These are phyloP conservation scores for Stictonetta naevosa DNA, from an alignment of 2,113 vertebrate species.

Conservation along the genomic window DNA sequence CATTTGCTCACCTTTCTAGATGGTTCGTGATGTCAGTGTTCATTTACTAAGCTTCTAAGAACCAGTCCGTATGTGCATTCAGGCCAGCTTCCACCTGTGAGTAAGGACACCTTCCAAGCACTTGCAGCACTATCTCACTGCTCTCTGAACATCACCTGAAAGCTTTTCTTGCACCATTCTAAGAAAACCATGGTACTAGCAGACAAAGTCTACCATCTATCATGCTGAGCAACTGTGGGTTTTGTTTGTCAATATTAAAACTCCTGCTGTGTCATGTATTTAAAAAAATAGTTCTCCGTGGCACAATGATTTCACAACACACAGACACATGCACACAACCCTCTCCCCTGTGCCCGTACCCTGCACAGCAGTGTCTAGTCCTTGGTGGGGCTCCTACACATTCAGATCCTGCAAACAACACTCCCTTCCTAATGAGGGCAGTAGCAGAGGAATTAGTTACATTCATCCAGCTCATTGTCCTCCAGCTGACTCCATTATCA, in stretches of 20 bases:
- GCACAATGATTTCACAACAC: background rate
- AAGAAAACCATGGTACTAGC: background rate
- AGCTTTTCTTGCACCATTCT: background rate
- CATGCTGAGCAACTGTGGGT: background rate
- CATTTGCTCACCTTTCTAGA: background rate
- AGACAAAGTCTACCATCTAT: background rate
- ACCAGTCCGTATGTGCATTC: background rate
- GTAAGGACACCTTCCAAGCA: background rate
- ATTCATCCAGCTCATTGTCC: background rate
- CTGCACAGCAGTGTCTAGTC: background rate
- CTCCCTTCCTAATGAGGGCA: background rate
- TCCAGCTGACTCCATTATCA: background rate
- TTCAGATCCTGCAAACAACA: background rate
- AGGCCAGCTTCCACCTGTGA: background rate
- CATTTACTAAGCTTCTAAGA: background rate
- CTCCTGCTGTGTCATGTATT: background rate
- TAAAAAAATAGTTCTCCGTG: background rate
- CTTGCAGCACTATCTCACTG: background rate
- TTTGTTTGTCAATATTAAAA: background rate
- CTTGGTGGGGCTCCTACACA: background rate
- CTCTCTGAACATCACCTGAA: background rate
- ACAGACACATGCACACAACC: background rate
- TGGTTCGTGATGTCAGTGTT: background rate
- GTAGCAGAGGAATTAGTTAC: constrained; percentile 3
- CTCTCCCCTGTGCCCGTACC: background rate